A percentile compares a stretch with the other conserved stretches of the same genome.
phyloP scores from a whole-genome alignment of 2,113 vertebrate species.

The Paradoxurus hermaphroditus region DNA sequence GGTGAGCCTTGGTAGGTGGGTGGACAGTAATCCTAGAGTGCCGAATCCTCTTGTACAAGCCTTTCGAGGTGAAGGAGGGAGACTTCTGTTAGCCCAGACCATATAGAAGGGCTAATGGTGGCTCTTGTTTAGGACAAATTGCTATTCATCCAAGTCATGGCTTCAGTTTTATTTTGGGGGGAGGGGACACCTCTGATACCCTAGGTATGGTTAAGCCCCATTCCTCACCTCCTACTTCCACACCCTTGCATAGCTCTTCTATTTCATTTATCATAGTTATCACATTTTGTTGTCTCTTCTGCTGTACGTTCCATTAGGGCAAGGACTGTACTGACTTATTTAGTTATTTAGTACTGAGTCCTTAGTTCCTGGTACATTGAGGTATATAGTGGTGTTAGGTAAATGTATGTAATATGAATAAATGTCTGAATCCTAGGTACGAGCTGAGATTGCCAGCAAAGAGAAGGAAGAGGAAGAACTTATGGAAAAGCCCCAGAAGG shows the following conservation, averaged over 20 bases:
- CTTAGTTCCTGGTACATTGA: neutral
- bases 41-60: neutral
- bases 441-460: constrained; percentile 98
- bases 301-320: neutral
- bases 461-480: constrained; percentile 98
- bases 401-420: neutral
- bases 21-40: neutral
- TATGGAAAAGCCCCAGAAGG: constrained; percentile 98
- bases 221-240: neutral
- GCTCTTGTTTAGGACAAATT: neutral
- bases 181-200: neutral
- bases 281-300: neutral
- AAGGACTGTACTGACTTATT: neutral
- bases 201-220: neutral
- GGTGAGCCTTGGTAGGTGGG: constrained; percentile 79
- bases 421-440: constrained; percentile 83
- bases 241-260: neutral
- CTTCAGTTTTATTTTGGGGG: neutral
- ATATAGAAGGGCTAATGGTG: neutral
- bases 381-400: neutral
- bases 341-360: neutral
- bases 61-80: neutral
- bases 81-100: neutral
- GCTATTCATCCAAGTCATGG: neutral
- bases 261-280: neutral